phyloP scores from a whole-genome alignment of 2,888 invertebrate species.

The Chymomyza procnemis region DNA sequence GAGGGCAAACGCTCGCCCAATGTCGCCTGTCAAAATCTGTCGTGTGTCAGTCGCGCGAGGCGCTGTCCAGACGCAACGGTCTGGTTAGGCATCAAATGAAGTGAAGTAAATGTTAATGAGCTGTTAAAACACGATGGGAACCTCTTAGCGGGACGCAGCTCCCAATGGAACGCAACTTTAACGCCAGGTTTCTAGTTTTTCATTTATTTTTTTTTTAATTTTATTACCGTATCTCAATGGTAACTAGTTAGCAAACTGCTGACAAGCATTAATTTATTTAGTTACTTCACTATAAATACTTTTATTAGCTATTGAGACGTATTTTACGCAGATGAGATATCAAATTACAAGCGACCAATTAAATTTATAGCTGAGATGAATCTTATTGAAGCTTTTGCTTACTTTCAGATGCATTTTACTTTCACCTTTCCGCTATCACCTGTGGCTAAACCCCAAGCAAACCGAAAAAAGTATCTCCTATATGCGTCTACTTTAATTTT shows the following conservation, averaged over 20 bases:
- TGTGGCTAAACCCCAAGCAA: background rate
- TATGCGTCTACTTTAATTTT: conserved; percentile 4
- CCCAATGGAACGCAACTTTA: conserved; percentile 52
- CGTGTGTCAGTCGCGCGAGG: conserved; percentile 19
- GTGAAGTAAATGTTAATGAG: conserved; percentile 61
- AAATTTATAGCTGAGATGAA: background rate
- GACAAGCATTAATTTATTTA: conserved; percentile 31
- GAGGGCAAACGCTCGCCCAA: conserved; percentile 29
- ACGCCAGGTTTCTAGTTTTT: background rate
- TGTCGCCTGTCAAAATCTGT: conserved; percentile 40
- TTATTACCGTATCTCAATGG: background rate
- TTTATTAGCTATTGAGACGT: conserved; percentile 39
- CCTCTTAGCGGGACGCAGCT: conserved; percentile 21
- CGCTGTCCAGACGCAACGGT: background rate
- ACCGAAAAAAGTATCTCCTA: background rate
- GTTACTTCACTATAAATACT: conserved; percentile 52
- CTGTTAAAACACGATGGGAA: conserved; percentile 52
- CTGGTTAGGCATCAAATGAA: conserved; percentile 41
- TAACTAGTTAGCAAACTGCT: conserved; percentile 3
- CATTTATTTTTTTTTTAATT: background rate
- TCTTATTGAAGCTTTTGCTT: background rate
- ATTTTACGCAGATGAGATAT: background rate
- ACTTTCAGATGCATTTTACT: background rate
- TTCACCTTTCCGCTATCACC: background rate
- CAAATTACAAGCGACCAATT: background rate